Base-by-base conservation (phyloP, 2,113 vertebrate species). In the Gobiocypris rarus region DNA sequence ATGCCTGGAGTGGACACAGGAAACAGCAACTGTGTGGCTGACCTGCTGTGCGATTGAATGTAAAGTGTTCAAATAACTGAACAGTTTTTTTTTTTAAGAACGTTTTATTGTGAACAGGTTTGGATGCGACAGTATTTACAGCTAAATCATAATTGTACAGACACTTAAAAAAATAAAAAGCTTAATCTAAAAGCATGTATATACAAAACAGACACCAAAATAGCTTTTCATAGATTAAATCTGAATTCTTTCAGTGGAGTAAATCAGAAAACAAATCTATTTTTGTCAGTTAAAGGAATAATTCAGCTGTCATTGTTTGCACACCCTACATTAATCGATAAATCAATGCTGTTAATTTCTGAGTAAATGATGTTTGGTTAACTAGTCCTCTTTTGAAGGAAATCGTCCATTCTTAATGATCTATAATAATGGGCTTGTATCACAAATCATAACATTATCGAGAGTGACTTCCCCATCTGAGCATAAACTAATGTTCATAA, bases 141-240 rank as follows among this genome's bases (percentile, higher is more conserved):
- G 50, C 28, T 3, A 56, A 34, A 76, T 75, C 26, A 34, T 54
- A 75, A 34, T 56, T 76, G 38, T 34, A 56, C 50, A 22, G 34
- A 70, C 74, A 56, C 15, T 34, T 22, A 34, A 31, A 56, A 76
- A 71, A 1, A 1, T 43, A 43, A 65, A 19, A 5, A 38, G n/a
- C n/a, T n/a, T n/a, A 38, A 13, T 48, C n/a, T 48, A 73, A 73
- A 73, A 73, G 9, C 50, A 76, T 76, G 17, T 76, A 38, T 22
- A 56, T 15, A 73, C 70, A 73, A 73, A 45, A 71, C 19, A 1
- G 10, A 71, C 22, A 71, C 34, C 38, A 43, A 10, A 3, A 58
- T 14, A 26, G n/a, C 41, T 73, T 26, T 61, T 73, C 41, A 14
- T n/a, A 45, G 41, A 15, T 26, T 6, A 48, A 48, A 73, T 26